Evolutionary conservation across 2,113 vertebrate genomes (phyloP), one percentile per base, ranked within the genome.

Genomic region (Nannospalax galili): DNA sequence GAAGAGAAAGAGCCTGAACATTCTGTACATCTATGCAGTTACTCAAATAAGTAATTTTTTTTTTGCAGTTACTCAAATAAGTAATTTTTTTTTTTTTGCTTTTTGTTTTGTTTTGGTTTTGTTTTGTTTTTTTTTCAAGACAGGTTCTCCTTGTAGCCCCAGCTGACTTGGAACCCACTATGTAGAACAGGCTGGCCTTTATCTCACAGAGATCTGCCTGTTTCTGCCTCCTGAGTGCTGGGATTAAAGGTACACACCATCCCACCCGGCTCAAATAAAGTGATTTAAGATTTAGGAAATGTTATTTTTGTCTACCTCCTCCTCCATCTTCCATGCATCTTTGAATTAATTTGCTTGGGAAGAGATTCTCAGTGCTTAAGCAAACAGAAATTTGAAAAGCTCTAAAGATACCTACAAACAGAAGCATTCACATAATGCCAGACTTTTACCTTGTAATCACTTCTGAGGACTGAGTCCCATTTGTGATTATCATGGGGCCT

Each of bases 391-490:
- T 77, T 81, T 81, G 20, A 35, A 88, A 90, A 45, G 37, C 85
- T 35, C 0, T 24, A 69, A 92, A 58, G 79, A 70, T 64, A 84
- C 22, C 10, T 85, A 73, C 88, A 90, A 84, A 62, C 52, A 90
- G 62, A 97, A 92, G 32, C 67, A 62, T 28, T 88, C 69, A 62
- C 7, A 82, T 19, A 81, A 65, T 85, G 91, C 45, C 22, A 32
- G 56, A 1, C 15, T 26, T 74, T 85, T 81, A 52, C 45, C 30
- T 88, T 80, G 3, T 69, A 81, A n/a, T 91, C n/a, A 19, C 73
- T 89, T 58, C 82, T 67, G 26, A 74, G 56, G 67, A 95, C 48
- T 67, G n/a, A 73, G 79, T 92, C 81, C 90, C 87, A 5, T 77
- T 88, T 67, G 40, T 93, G 16, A 72, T 65, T 5, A 9, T 32